Evolutionary conservation across 2,888 invertebrate species (phyloP), one percentile per base, ranked within the genome.

Genomic region (Pharmacophagus antenor): DNA sequence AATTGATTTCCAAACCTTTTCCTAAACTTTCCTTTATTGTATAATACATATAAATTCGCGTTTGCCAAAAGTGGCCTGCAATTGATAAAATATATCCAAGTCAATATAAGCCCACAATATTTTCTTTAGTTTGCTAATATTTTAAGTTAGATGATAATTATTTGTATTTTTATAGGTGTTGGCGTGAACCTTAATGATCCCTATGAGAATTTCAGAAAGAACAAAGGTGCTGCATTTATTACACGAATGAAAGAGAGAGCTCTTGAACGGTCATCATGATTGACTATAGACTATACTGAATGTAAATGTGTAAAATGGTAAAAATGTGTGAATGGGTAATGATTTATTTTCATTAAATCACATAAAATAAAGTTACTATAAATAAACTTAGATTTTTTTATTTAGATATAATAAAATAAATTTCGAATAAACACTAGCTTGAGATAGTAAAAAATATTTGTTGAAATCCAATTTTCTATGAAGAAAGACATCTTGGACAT

Each of bases 201-300:
- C 0, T 99, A 98, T 78, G 99, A 99, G 87, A 97, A 97, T 88
- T 99, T 98, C 88, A 93, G 99, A 70, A 99, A 99, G 90, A 97
- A 96, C 85, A 97, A 97, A 88, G 97, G 97, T 62, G 97, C 97
- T 74, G 97, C 97, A 68, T 98, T 97, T 91, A 97, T 98, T 65
- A 96, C 97, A 64, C 92, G 98, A 73, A 98, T 98, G 97, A 96
- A 97, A 81, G 96, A 97, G 48, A 92, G 97, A 77, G 96, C 96
- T 18, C 94, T 97, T 67, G 96, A 96, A 77, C 87, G 93, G 69
- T 87, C 91, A 62, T 78, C 89, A 70, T 90, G 88, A 89, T 88
- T 71, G 63, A 71, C 17, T 63, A 64, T 67, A 68, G 68, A 70
- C 69, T 73, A 66, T 74, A 74, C 63, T 42, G 17, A 70, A 69